Evolutionary conservation across 2,797 vertebrate species (phyloP).

Genomic region (Lithobates pipiens): DNA sequence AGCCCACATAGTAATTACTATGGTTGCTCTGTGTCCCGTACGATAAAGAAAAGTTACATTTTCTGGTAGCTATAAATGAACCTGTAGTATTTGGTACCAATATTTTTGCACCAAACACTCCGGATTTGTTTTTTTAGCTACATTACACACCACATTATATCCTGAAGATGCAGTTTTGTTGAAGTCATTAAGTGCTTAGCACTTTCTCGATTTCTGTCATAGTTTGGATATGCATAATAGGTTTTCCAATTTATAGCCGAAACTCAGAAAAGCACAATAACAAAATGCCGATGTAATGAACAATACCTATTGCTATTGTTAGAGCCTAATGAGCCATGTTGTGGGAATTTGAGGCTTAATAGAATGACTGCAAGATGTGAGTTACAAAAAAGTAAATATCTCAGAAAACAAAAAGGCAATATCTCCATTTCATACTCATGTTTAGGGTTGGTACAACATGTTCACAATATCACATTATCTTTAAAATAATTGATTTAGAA

Average conservation of each 20-base stretch:
- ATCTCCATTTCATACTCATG: conserved; percentile 1
- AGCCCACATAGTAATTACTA: no score
- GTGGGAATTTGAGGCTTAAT: not conserved
- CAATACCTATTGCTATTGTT: conserved; percentile 51
- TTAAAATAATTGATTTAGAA: not conserved
- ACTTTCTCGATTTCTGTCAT: conserved; percentile 25
- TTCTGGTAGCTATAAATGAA: not conserved
- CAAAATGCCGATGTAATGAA: conserved; percentile 55
- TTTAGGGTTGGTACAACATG: not conserved
- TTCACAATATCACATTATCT: not conserved
- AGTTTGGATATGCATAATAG: conserved; percentile 47
- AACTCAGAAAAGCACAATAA: conserved; percentile 50
- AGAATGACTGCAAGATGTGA: conserved; percentile 5
- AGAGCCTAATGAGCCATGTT: conserved; percentile 52
- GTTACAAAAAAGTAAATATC: conserved; percentile 7
- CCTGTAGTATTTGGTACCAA: not conserved
- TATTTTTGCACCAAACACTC: not conserved
- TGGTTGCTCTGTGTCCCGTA: no score
- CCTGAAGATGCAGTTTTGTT: conserved; percentile 17
- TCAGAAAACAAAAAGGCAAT: conserved; percentile 19
- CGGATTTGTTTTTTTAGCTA: not conserved
- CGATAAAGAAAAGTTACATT: no score
- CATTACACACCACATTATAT: conserved; percentile 2
- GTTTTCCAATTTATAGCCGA: conserved; percentile 51
- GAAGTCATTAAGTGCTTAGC: conserved; percentile 25